Base-by-base conservation (phyloP, 2,797 vertebrate genomes). In the Mustela erminea region DNA sequence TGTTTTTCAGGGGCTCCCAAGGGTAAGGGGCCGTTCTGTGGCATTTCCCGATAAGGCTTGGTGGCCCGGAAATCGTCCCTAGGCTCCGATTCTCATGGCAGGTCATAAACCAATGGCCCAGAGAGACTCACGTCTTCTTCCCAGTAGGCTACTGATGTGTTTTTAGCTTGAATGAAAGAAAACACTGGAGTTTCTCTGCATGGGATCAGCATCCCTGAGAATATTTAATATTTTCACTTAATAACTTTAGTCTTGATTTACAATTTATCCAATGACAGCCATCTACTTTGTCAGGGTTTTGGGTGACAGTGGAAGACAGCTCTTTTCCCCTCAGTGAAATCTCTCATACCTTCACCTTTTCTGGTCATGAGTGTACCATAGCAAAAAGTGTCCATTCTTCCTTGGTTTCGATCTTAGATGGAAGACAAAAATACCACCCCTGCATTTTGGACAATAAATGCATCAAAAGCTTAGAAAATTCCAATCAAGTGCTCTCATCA, bases 321-420 rank as follows among this genome's bases (percentile, higher is more conserved):
- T 18, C 14, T 88, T 25, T 58, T n/a, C 7, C 5, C 32, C 66
- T 29, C 29, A 64, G 12, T 46, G 66, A 90, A 96, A 32, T 64
- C 56, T 77, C 20, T n/a, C 29, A 7, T 12, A 23, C 15, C 13
- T 60, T 95, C 12, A 46, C 25, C 17, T 88, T 82, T 89, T 1
- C 38, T 2, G 23, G 6, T 49, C n/a, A 23, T 32, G 1, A 23
- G 49, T 52, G 86, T 90, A 17, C 21, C 77, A 0, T 43, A 78
- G 54, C 29, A 25, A 78, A 86, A 0, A 29, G 78, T 81, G 12
- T 72, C 85, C 49, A 43, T 95, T 72, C 49, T 85, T 74, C 13
- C 52, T 87, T 95, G 12, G 5, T 95, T 93, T 86, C 81, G 52
- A 72, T 89, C 49, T 93, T 89, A 90, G 56, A 25, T 41, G 25